phyloP scores from a whole-genome alignment of 2,797 vertebrate species.

The Crenuchus spilurus region DNA sequence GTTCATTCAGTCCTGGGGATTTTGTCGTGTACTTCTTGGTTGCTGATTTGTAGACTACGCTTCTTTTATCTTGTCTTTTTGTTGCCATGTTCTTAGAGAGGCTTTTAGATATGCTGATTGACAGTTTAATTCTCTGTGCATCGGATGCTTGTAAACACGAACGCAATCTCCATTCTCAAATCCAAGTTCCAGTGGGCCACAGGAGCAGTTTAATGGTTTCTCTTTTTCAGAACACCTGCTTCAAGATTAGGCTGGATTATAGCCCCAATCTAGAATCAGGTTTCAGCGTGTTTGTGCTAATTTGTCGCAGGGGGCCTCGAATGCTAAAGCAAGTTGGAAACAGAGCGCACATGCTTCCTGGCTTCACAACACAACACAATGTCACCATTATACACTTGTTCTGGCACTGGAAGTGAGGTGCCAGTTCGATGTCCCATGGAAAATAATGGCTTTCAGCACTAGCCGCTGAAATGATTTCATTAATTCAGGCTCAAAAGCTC shows the following conservation, averaged over 20 bases:
- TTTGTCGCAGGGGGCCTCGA: neutral
- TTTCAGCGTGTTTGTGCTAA: neutral
- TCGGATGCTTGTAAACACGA: neutral
- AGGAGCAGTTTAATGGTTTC: neutral
- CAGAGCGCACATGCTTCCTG: neutral
- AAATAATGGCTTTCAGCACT: conserved; percentile 37
- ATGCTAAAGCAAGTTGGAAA: neutral
- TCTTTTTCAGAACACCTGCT: conserved; percentile 1
- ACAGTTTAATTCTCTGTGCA: conserved; percentile 10
- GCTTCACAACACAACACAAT: conserved; percentile 21
- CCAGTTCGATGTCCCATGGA: conserved; percentile 36
- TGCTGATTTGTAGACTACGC: neutral
- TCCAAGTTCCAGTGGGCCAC: neutral
- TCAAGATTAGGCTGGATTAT: neutral
- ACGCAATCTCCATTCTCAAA: neutral
- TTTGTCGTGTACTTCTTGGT: neutral
- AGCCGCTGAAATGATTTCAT: conserved; percentile 52
- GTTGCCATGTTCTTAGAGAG: neutral
- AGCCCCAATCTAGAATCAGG: neutral
- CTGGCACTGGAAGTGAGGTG: conserved; percentile 7
- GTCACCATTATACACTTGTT: neutral
- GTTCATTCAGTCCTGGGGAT: no score
- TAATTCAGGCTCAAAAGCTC: conserved; percentile 59
- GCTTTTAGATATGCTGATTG: conserved; percentile 8
- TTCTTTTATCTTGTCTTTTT: neutral